Evolutionary conservation across 2,113 vertebrate species (phyloP).

Genomic region (Oplegnathus fasciatus): DNA sequence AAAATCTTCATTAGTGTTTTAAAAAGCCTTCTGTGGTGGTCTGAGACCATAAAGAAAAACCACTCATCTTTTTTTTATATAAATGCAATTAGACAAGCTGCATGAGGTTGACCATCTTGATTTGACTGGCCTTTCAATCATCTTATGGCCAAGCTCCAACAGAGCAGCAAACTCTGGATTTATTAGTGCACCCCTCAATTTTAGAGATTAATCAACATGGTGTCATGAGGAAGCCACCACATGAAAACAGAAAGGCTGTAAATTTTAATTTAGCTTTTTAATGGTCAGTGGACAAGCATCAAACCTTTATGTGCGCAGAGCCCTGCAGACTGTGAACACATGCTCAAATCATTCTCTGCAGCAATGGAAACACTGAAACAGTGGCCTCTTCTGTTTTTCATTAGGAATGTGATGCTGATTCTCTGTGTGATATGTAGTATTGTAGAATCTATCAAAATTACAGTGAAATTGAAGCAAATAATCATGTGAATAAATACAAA

Average conservation of each 20-base stretch:
- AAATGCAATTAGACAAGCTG: conserved; percentile 55
- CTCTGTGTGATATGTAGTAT: background rate
- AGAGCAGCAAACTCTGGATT: conserved; percentile 51
- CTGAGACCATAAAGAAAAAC: conserved; percentile 52
- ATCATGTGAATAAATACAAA: no score
- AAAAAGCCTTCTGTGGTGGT: conserved; percentile 58
- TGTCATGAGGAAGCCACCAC: background rate
- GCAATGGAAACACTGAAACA: conserved; percentile 1
- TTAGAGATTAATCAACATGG: conserved; percentile 53
- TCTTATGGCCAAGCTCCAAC: conserved; percentile 27
- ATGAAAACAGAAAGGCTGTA: conserved; percentile 23
- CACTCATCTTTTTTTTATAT: conserved; percentile 60
- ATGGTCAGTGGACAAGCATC: conserved; percentile 4
- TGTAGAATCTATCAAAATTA: background rate
- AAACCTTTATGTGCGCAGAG: background rate
- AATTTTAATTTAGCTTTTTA: conserved; percentile 14
- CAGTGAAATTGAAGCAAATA: background rate
- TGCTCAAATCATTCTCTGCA: conserved; percentile 20
- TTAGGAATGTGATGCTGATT: background rate
- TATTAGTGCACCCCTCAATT: conserved; percentile 48
- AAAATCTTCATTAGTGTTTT: conserved; percentile 74
- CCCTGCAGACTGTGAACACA: conserved; percentile 12
- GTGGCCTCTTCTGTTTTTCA: conserved; percentile 2
- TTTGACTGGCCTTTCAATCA: conserved; percentile 5
- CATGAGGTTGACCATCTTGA: conserved; percentile 46